Percentiles rank a stretch among this genome's conserved stretches.
Evolutionary conservation across 2,113 vertebrate genomes (phyloP).

Genomic region (Pterocles orientalis): DNA sequence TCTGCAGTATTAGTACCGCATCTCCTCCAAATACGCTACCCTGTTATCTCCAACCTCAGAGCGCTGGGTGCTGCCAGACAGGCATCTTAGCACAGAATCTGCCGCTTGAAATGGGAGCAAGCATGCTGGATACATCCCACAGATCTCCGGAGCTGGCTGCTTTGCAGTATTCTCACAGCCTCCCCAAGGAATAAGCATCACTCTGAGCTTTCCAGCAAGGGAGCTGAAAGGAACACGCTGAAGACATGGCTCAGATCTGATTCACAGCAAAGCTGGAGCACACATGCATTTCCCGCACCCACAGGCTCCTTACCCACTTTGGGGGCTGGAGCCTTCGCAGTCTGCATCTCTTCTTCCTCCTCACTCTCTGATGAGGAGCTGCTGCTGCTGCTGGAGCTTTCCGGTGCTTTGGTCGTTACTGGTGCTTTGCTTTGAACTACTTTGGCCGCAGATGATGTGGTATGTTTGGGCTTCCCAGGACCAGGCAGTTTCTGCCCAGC

Average conservation of each 20-base stretch:
- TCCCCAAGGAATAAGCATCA: neutral
- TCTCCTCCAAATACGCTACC: fast-evolving
- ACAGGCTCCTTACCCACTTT: conserved; percentile 53
- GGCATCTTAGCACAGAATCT: conserved; percentile 19
- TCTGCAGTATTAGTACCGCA: neutral
- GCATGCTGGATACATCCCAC: neutral
- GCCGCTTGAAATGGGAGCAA: neutral
- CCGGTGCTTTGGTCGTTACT: neutral
- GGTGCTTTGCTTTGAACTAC: conserved; percentile 27
- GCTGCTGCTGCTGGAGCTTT: conserved; percentile 35
- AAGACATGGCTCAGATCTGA: neutral
- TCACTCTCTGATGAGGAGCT: conserved; percentile 62
- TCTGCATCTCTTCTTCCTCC: neutral
- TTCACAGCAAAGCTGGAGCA: neutral
- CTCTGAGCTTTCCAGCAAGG: neutral
- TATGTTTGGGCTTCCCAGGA: conserved; percentile 14
- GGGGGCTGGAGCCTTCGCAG: neutral
- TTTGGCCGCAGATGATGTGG: neutral
- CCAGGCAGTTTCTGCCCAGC: neutral
- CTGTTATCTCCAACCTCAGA: neutral
- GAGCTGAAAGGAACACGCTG: neutral
- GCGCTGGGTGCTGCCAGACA: neutral
- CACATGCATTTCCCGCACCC: neutral
- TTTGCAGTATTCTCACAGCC: neutral
- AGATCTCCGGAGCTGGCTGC: neutral